Conservation (phyloP, 2,888 invertebrate species). For the Allygus modestus region DNA sequence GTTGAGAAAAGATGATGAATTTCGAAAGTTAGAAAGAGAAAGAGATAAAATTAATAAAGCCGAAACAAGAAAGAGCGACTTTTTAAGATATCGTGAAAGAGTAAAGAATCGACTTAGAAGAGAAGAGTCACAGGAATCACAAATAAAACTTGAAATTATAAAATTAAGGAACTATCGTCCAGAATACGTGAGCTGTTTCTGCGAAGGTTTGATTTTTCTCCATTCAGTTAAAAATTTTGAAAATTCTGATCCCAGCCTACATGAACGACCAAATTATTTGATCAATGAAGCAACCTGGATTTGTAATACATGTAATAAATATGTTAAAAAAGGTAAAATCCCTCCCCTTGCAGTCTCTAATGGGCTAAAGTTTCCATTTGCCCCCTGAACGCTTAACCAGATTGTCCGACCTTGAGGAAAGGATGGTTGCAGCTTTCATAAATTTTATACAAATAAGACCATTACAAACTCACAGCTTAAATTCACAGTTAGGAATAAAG, state of each 20-base stretch:
- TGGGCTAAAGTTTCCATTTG: background rate
- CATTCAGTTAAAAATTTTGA: background rate
- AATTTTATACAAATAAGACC: slow-evolving; percentile 72
- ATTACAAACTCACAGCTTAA: slow-evolving; percentile 69
- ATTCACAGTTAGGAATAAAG: slow-evolving; percentile 71
- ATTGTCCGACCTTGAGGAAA: too few species aligned
- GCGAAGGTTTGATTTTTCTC: background rate
- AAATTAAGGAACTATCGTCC: background rate
- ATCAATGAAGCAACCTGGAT: background rate
- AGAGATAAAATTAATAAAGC: too few species aligned
- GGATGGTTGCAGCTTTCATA: slow-evolving; percentile 60
- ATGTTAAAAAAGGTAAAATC: slow-evolving; percentile 17
- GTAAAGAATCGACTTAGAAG: background rate
- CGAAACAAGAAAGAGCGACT: too few species aligned
- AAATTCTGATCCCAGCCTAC: background rate
- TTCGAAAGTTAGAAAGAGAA: background rate
- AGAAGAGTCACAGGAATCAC: background rate
- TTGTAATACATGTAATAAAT: background rate
- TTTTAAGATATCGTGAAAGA: too few species aligned
- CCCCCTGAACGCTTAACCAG: background rate
- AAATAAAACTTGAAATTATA: background rate
- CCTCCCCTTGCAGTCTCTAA: background rate
- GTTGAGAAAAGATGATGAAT: background rate
- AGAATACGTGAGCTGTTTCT: background rate
- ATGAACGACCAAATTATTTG: background rate